Evolutionary conservation across 2,113 vertebrate genomes (phyloP).

Genomic region (Malurus cyaneus): DNA sequence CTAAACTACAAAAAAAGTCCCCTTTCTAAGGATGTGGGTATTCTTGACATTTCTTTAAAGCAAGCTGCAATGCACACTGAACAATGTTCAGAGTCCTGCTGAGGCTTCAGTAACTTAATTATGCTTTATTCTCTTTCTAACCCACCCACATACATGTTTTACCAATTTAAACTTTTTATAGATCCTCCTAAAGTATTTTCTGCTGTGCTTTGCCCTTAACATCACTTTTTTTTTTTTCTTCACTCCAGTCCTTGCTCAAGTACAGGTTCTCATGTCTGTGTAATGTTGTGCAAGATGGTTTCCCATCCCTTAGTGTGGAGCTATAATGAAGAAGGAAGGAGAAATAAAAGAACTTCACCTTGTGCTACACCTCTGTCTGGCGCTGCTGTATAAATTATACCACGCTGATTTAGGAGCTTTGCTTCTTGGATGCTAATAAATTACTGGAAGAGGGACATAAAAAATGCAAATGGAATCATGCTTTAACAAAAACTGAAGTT

Average conservation of each 20-base stretch:
- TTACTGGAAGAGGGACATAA: background rate
- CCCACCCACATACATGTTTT: conserved; percentile 36
- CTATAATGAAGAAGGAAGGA: background rate
- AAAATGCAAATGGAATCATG: background rate
- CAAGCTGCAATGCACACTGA: background rate
- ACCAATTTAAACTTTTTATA: conserved; percentile 56
- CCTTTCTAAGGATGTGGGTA: conserved; percentile 27
- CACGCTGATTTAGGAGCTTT: background rate
- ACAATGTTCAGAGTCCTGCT: conserved; percentile 12
- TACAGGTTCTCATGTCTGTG: background rate
- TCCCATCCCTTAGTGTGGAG: background rate
- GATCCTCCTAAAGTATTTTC: conserved; percentile 13
- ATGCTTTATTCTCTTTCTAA: conserved; percentile 34
- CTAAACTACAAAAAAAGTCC: conserved; percentile 6
- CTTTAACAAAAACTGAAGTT: background rate
- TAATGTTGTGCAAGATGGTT: background rate
- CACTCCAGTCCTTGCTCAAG: background rate
- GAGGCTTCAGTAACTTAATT: conserved; percentile 28
- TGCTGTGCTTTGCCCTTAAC: background rate
- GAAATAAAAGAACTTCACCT: background rate
- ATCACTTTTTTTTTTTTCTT: background rate
- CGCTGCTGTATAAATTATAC: background rate
- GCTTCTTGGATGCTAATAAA: background rate
- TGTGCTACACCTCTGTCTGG: background rate
- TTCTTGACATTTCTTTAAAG: conserved; percentile 49